Conservation (phyloP, 2,888 invertebrate species). For the Amblyjoppa proteus region DNA sequence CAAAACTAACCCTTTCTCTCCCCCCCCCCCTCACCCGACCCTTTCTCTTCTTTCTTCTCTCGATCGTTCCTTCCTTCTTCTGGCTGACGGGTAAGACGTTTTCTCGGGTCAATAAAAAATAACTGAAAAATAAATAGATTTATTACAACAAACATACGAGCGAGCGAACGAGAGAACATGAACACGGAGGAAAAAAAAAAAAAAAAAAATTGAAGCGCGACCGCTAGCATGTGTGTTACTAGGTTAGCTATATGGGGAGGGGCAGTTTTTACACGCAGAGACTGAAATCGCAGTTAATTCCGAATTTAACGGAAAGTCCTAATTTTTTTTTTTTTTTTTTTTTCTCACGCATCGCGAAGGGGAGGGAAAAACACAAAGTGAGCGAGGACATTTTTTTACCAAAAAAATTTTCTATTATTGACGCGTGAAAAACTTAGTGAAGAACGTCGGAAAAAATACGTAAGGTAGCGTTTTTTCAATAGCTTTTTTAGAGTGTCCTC, state of each 20-base stretch:
- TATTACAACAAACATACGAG: neutral
- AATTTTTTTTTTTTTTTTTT: constrained; percentile 4
- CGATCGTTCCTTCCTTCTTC: constrained; percentile 48
- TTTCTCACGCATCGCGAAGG: constrained; percentile 9
- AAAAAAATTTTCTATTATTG: constrained; percentile 33
- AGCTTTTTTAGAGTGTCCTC: constrained; percentile 8
- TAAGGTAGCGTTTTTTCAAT: constrained; percentile 27
- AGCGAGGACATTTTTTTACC: constrained; percentile 1
- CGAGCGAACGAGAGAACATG: neutral
- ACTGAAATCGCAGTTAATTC: constrained; percentile 32
- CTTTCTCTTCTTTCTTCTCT: constrained; percentile 28
- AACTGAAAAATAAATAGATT: neutral
- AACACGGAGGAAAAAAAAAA: constrained; percentile 2
- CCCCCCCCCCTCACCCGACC: neutral
- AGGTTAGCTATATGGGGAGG: neutral
- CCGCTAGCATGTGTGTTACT: neutral
- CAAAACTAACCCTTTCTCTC: constrained; percentile 1
- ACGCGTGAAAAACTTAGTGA: neutral
- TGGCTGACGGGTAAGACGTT: neutral
- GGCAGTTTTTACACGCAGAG: constrained; percentile 2
- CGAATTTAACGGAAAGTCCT: constrained; percentile 14
- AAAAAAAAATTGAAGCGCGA: neutral
- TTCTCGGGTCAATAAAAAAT: neutral
- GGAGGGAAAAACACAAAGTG: neutral
- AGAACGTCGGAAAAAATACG: neutral